Conservation (phyloP, 2,113 vertebrate species). For the Labeo rohita region DNA sequence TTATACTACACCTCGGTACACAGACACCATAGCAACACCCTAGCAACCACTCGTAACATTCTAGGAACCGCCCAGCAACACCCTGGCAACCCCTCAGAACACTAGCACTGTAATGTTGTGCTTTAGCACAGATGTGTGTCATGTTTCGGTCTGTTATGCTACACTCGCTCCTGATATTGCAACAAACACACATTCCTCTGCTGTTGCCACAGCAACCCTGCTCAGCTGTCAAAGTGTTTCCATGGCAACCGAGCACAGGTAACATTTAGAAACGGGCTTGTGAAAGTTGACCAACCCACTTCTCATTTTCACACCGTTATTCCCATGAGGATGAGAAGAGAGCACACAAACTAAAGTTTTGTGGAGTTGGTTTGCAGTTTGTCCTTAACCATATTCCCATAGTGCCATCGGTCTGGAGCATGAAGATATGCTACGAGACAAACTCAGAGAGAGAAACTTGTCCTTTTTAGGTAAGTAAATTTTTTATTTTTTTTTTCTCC, state of each 20-base stretch:
- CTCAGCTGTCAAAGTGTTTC: slow-evolving; percentile 60
- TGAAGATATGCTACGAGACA: slow-evolving; percentile 90
- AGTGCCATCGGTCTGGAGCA: slow-evolving; percentile 95
- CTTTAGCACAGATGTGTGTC: neutral
- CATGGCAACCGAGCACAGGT: slow-evolving; percentile 64
- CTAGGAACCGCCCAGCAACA: neutral
- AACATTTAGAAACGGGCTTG: slow-evolving; percentile 36
- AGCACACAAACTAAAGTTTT: neutral
- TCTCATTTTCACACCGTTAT: neutral
- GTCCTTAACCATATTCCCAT: slow-evolving; percentile 78
- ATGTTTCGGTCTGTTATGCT: neutral
- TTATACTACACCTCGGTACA: neutral
- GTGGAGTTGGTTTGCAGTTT: slow-evolving; percentile 60
- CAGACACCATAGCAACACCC: neutral
- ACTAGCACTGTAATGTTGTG: neutral
- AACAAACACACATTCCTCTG: slow-evolving; percentile 38
- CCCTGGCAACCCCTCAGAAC: neutral
- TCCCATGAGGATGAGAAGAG: neutral
- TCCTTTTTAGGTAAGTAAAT: slow-evolving; percentile 87
- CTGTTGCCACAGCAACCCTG: slow-evolving; percentile 67
- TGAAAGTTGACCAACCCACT: slow-evolving; percentile 30
- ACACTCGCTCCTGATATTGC: slow-evolving; percentile 42
- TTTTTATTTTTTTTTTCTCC: too few species aligned
- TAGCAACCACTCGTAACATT: neutral
- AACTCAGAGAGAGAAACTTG: slow-evolving; percentile 89